Conservation (phyloP, 2,888 invertebrate species). For the Geotrupes spiniger region DNA sequence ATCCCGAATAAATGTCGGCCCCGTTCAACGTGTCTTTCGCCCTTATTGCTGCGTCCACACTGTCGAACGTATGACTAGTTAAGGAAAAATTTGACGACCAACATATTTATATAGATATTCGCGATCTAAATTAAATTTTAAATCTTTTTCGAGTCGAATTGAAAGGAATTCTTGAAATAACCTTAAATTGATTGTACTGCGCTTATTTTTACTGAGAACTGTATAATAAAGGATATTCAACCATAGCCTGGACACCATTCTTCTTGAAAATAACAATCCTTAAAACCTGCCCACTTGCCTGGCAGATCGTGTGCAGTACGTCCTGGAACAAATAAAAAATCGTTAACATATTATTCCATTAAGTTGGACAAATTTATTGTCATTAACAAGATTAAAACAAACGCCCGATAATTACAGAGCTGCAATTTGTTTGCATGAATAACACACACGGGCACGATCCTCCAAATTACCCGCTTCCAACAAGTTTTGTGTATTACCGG, state of each 20-base stretch:
- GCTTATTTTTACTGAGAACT: too few relatives aligned
- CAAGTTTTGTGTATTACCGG: too few relatives aligned
- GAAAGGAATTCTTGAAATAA: not conserved
- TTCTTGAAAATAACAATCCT: constrained; percentile 99
- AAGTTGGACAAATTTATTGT: too few relatives aligned
- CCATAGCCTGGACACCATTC: constrained; percentile 98
- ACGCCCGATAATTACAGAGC: too few relatives aligned
- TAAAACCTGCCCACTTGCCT: constrained; percentile 90
- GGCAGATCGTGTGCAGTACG: constrained; percentile 96
- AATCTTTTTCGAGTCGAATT: not conserved
- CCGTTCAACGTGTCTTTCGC: constrained; percentile 96
- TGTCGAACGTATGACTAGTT: constrained; percentile 79
- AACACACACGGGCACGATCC: too few relatives aligned
- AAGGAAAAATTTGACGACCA: too few relatives aligned
- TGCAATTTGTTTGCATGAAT: too few relatives aligned
- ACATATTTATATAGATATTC: too few relatives aligned
- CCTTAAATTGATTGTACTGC: not conserved
- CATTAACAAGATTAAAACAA: too few relatives aligned
- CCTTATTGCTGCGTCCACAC: constrained; percentile 86
- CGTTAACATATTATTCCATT: too few relatives aligned
- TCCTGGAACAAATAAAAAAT: constrained; percentile 72
- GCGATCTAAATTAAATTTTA: too few relatives aligned
- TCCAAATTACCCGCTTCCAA: too few relatives aligned
- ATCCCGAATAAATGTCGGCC: constrained; percentile 98
- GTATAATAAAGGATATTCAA: constrained; percentile 87